phyloP scores from a whole-genome alignment of 1,140 invertebrate genomes.

The Drosophila grimshawi region DNA sequence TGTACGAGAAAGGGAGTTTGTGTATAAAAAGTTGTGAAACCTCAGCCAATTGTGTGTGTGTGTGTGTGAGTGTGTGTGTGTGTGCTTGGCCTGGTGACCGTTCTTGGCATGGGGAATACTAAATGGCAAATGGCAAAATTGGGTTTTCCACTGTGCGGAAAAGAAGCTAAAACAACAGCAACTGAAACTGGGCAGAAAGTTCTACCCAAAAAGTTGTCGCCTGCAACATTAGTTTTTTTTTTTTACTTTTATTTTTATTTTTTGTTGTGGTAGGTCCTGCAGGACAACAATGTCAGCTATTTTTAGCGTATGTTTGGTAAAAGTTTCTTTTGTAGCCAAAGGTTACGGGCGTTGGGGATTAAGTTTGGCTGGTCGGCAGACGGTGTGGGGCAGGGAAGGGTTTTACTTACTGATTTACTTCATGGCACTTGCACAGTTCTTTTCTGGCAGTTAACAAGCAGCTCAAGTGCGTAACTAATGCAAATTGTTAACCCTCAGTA shows the following conservation, averaged over 20 bases:
- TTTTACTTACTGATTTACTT: constrained; percentile 34
- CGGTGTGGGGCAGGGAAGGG: no score
- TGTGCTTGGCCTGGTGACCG: constrained; percentile 64
- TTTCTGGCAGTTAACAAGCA: constrained; percentile 40
- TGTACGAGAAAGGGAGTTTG: constrained; percentile 52
- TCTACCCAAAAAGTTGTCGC: constrained; percentile 68
- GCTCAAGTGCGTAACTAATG: constrained; percentile 18
- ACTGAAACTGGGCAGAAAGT: constrained; percentile 54
- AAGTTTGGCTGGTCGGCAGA: neutral
- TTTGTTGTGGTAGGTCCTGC: neutral
- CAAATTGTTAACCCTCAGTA: constrained; percentile 14
- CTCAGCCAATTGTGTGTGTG: constrained; percentile 69
- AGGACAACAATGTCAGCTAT: constrained; percentile 31
- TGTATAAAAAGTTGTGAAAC: constrained; percentile 74
- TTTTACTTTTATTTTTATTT: neutral
- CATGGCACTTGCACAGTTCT: constrained; percentile 21
- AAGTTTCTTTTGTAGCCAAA: constrained; percentile 35
- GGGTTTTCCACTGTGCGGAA: constrained; percentile 37
- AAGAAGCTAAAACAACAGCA: constrained; percentile 49
- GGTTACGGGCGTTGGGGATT: constrained; percentile 38
- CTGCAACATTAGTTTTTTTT: constrained; percentile 58
- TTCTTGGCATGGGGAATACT: constrained; percentile 53
- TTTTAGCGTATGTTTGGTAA: constrained; percentile 10
- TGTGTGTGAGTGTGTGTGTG: constrained; percentile 17
- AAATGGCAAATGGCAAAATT: constrained; percentile 75